Conservation (phyloP, 1,140 invertebrate genomes). For the Caenorhabditis tropicalis region DNA sequence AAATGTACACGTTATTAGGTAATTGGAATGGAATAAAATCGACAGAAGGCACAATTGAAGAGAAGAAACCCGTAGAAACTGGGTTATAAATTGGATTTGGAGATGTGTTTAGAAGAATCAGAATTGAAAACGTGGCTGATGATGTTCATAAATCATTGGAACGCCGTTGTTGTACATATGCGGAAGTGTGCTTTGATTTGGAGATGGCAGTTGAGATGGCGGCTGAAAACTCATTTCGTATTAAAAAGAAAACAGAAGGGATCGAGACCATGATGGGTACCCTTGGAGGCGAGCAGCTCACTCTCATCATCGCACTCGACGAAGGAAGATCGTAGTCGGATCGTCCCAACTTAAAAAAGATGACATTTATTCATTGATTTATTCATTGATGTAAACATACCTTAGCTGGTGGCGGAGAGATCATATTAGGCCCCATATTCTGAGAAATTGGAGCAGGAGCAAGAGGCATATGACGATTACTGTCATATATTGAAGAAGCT, state of each 20-base stretch:
- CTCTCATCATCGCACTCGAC: not conserved
- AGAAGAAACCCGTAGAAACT: not conserved
- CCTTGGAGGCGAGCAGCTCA: not conserved
- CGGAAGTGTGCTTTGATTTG: not conserved
- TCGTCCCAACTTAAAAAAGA: not conserved
- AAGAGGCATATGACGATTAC: not conserved
- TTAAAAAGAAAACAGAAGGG: no score
- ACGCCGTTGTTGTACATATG: not conserved
- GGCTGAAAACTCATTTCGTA: not conserved
- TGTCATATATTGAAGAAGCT: not conserved
- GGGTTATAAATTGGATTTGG: not conserved
- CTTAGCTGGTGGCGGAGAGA: conserved; percentile 17
- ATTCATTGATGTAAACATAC: not conserved
- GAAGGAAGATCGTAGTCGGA: not conserved
- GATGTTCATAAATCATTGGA: conserved; percentile 18
- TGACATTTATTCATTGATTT: not conserved
- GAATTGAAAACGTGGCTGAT: not conserved
- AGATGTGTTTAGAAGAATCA: not conserved
- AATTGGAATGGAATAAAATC: not conserved
- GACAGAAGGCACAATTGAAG: not conserved
- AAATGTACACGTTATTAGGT: conserved; percentile 1
- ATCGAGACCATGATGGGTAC: not conserved
- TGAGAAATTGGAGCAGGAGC: not conserved
- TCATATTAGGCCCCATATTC: not conserved
- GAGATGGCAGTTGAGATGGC: conserved; percentile 13